These are phyloP conservation scores for Speoplatyrhinus poulsoni DNA, from an alignment of 2,113 vertebrate species.

Conservation along the genomic window DNA sequence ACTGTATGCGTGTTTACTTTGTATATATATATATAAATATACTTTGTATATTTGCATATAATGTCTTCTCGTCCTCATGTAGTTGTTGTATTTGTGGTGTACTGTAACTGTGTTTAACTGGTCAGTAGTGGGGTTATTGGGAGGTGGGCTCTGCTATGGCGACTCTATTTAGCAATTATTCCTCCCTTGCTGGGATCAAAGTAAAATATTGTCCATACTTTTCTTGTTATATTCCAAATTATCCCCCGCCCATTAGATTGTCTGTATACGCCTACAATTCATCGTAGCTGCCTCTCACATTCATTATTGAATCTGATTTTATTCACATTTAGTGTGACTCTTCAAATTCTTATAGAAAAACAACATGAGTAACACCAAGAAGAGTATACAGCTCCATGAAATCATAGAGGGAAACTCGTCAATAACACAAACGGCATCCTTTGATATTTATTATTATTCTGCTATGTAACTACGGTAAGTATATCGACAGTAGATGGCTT, in stretches of 20 bases:
- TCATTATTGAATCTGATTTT: conserved; percentile 47
- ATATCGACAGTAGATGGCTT: too few species aligned
- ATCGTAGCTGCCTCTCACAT: conserved; percentile 24
- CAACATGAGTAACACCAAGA: conserved; percentile 1
- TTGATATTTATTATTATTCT: too few species aligned
- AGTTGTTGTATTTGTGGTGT: conserved; percentile 9
- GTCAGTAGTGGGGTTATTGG: not conserved
- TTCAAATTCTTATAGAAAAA: conserved; percentile 23
- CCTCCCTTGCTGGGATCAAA: conserved; percentile 42
- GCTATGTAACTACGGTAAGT: too few species aligned
- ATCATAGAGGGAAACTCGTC: not conserved
- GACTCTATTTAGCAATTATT: conserved; percentile 7
- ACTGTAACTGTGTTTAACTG: conserved; percentile 1
- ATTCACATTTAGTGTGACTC: conserved; percentile 32
- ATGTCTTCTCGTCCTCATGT: too few species aligned
- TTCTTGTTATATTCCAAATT: conserved; percentile 38
- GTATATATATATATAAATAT: too few species aligned
- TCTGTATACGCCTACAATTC: conserved; percentile 28
- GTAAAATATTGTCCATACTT: conserved; percentile 37
- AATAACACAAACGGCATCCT: not conserved
- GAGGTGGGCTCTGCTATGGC: conserved; percentile 12
- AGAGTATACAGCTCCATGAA: conserved; percentile 8
- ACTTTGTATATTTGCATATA: too few species aligned
- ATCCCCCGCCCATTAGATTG: conserved; percentile 19
- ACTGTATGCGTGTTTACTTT: too few species aligned